phyloP scores from a whole-genome alignment of 2,113 vertebrate genomes.

The Paradisaea rubra region DNA sequence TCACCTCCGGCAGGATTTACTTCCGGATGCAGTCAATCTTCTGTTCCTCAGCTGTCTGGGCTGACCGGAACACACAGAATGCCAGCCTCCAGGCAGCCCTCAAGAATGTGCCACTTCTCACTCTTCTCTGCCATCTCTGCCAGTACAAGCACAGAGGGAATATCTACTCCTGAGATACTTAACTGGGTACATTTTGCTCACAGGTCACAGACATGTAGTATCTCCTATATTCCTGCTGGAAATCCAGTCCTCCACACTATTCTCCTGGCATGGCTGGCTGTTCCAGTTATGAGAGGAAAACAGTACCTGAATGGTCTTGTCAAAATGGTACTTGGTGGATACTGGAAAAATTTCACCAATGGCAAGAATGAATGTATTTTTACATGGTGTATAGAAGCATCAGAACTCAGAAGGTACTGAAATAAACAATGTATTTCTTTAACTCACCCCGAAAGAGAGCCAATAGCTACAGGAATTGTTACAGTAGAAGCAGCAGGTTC shows the following conservation, averaged over 20 bases:
- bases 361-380: not conserved
- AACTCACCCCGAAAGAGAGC: not conserved
- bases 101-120: not conserved
- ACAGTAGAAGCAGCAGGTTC: not conserved
- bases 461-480: not conserved
- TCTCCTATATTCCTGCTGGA: not conserved
- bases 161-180: not conserved
- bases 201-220: not conserved
- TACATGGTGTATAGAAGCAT: fast-evolving
- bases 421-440: not conserved
- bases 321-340: not conserved
- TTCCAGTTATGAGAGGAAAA: not conserved
- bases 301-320: not conserved
- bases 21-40: not conserved
- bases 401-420: not conserved
- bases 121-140: not conserved
- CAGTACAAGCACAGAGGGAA: not conserved
- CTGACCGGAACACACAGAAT: not conserved
- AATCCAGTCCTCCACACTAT: not conserved
- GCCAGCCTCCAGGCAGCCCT: not conserved
- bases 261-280: not conserved
- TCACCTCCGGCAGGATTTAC: not conserved
- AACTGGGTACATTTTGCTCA: not conserved
- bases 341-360: not conserved
- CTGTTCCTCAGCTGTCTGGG: not conserved